Percentiles rank a stretch among this genome's conserved stretches.
Evolutionary conservation across 2,113 vertebrate genomes (phyloP).

Genomic region (Menidia beryllina): DNA sequence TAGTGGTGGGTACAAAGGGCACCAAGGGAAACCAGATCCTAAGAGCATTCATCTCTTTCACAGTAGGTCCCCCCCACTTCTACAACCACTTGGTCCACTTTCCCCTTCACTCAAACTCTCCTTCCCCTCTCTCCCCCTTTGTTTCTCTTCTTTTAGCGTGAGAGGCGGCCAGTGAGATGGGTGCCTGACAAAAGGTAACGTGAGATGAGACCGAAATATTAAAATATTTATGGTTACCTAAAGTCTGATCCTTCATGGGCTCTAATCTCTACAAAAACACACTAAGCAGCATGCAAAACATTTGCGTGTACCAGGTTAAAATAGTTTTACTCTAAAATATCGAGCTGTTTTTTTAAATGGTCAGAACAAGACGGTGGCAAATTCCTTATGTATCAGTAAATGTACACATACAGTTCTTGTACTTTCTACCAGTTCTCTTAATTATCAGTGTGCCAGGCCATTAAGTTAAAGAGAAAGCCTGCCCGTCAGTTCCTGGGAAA

Average conservation of each 20-base stretch:
- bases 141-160: constrained; percentile 16
- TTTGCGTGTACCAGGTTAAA: background rate
- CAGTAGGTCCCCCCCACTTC: background rate
- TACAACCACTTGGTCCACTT: constrained; percentile 6
- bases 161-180: constrained; percentile 45
- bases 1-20: constrained; percentile 18
- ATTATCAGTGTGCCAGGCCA: background rate
- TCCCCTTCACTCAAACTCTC: background rate
- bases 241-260: constrained; percentile 30
- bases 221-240: constrained; percentile 75
- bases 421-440: no score
- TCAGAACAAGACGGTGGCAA: no score
- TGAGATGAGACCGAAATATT: constrained; percentile 80
- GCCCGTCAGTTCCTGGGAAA: background rate
- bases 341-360: no score
- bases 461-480: background rate
- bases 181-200: constrained; percentile 73
- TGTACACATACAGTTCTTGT: no score
- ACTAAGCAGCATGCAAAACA: background rate
- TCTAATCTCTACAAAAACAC: constrained; percentile 34
- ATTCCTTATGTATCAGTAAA: no score
- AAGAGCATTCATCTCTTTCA: background rate
- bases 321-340: no score
- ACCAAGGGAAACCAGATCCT: constrained; percentile 7
- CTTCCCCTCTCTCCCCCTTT: background rate